Evolutionary conservation across 2,888 invertebrate species (phyloP).

Genomic region (Drosophila peninsularis): DNA sequence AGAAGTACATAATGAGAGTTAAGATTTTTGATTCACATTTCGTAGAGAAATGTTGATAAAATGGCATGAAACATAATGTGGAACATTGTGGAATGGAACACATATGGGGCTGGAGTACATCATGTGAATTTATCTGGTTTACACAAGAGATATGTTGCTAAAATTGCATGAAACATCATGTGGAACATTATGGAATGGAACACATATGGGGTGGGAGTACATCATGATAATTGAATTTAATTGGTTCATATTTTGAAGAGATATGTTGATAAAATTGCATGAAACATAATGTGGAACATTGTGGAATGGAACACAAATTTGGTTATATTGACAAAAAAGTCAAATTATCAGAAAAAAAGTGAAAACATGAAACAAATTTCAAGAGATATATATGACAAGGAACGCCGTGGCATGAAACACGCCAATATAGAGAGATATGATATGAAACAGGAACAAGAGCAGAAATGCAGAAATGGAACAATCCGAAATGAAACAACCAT

Average conservation of each 20-base stretch:
- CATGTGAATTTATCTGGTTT: not conserved
- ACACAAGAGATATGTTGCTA: not conserved
- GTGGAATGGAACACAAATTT: not conserved
- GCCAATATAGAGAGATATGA: too few species aligned
- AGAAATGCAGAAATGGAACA: not conserved
- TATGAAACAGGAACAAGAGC: too few species aligned
- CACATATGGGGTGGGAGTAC: not conserved
- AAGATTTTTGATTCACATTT: not conserved
- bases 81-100: conserved; percentile 6
- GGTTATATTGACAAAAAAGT: not conserved
- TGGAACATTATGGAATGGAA: not conserved
- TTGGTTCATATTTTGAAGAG: not conserved
- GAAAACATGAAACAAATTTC: not conserved
- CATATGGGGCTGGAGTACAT: too few species aligned
- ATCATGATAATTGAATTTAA: not conserved
- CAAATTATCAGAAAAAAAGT: not conserved
- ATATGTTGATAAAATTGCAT: not conserved
- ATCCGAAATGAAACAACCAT: not conserved
- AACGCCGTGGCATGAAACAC: not conserved
- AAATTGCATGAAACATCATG: not conserved
- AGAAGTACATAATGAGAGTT: not conserved
- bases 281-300: not conserved
- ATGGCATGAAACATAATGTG: not conserved
- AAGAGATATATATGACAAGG: not conserved
- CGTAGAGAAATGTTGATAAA: not conserved